These are phyloP conservation scores for Drosophila seclusa DNA, from an alignment of 2,888 invertebrate species.

Conservation along the genomic window DNA sequence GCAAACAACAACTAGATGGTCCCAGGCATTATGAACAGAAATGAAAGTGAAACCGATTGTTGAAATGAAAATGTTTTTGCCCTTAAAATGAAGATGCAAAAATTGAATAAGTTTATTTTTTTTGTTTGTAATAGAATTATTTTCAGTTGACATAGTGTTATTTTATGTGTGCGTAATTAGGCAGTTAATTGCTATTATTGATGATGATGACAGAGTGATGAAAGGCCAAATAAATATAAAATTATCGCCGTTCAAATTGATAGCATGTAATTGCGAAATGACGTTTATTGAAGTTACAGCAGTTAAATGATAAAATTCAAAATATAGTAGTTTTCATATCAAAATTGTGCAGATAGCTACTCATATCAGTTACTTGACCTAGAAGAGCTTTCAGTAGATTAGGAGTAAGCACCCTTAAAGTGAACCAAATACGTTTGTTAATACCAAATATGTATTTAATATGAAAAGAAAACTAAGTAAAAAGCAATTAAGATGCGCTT, in stretches of 20 bases:
- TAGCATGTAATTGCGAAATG: constrained; percentile 4
- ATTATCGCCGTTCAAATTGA: constrained; percentile 19
- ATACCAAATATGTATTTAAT: neutral
- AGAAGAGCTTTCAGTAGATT: constrained; percentile 19
- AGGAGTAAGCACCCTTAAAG: constrained; percentile 4
- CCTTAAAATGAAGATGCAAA: constrained; percentile 15
- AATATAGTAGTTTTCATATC: constrained; percentile 15
- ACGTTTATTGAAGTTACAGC: constrained; percentile 1
- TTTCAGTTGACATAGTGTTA: neutral
- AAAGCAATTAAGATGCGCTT: constrained; percentile 22
- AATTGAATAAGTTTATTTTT: constrained; percentile 1
- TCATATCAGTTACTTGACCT: constrained; percentile 34
- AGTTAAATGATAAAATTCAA: neutral
- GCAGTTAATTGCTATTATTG: constrained; percentile 16
- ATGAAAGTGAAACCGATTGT: constrained; percentile 51
- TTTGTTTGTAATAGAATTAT: neutral
- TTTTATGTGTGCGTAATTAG: neutral
- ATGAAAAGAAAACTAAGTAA: neutral
- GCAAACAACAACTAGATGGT: constrained; percentile 21
- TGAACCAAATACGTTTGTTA: constrained; percentile 4
- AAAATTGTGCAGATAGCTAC: neutral
- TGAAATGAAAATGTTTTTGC: constrained; percentile 3
- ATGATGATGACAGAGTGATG: constrained; percentile 3
- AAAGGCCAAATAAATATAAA: constrained; percentile 12
- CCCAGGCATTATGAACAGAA: constrained; percentile 8